Evolutionary conservation across 2,113 vertebrate species (phyloP).

Genomic region (human (Homo sapiens)): DNA sequence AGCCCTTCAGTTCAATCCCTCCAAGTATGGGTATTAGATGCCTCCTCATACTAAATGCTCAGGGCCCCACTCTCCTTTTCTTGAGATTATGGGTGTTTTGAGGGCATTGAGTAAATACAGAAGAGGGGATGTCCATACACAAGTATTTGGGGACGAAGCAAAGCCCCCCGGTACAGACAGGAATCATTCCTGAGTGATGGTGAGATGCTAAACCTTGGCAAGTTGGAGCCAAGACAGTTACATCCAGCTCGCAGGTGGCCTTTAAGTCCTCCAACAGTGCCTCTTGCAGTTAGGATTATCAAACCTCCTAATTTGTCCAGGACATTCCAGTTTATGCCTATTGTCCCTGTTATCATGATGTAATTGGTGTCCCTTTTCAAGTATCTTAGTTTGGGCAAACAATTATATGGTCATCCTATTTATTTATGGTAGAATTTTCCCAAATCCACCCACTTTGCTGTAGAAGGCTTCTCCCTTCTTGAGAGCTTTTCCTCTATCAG

Average conservation of each 20-base stretch:
- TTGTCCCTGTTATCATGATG: neutral
- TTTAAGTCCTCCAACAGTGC: neutral
- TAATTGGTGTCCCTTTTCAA: neutral
- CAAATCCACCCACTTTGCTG: neutral
- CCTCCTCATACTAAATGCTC: neutral
- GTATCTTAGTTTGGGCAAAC: neutral
- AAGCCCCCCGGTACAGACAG: neutral
- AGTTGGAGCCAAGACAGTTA: neutral
- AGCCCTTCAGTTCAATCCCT: neutral
- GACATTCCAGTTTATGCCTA: neutral
- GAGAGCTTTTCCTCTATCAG: neutral
- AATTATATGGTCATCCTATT: neutral
- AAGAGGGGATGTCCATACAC: neutral
- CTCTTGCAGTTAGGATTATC: neutral
- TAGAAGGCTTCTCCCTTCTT: neutral
- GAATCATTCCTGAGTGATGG: neutral
- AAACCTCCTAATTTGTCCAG: neutral
- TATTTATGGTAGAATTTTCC: neutral
- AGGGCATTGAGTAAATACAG: neutral
- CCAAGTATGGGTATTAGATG: neutral
- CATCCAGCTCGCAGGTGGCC: neutral
- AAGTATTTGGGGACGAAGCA: neutral
- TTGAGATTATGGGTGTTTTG: neutral
- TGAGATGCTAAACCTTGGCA: neutral
- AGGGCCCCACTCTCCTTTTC: neutral